Base-by-base conservation (phyloP, 2,113 vertebrate genomes). In the Felis chaus region DNA sequence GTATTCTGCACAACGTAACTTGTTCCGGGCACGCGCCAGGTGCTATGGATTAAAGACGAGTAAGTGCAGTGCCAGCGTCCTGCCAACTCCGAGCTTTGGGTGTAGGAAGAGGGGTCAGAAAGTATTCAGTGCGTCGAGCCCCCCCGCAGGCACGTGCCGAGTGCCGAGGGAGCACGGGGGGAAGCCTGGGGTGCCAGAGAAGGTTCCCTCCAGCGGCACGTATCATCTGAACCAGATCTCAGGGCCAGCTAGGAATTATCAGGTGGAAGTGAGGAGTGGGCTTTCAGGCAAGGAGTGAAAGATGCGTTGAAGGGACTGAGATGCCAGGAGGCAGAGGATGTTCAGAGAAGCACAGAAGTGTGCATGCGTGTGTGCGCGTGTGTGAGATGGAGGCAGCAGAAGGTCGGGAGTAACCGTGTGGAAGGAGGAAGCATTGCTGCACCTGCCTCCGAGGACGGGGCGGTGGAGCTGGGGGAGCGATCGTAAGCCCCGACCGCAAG, bases 351-450 rank as follows among this genome's bases (percentile, higher is more conserved):
- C 65, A 10, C 45, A n/a, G 45, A 76, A 74, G 13, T 85, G 16
- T 0, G 0, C 9, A 1, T 7, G n/a, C 6, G 41, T 2, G 45
- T 45, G 45, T 13, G 3, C 11, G n/a, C 6, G 41, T 71, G 41
- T 53, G n/a, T 71, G 41, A 63, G n/a, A 21, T 14, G 5, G 31
- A 48, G 45, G 53, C 50, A 36, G 33, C 74, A 48, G 45, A 48
- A 73, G 41, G 12, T 57, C 41, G 3, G 13, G 57, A 68, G 25
- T 36, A 5, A 16, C 12, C 19, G 0, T 11, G 11, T 29, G 45
- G n/a, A 79, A 19, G 36, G 41, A 66, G 18, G 63, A 50, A 48
- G 53, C 29, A 9, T 23, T 25, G 27, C 61, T 29, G 39, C 13
- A 18, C 16, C 29, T 11, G 36, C 68, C 55, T 66, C 65, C 80